Evolutionary conservation across 2,113 vertebrate species (phyloP).

Genomic region (Riparia riparia): DNA sequence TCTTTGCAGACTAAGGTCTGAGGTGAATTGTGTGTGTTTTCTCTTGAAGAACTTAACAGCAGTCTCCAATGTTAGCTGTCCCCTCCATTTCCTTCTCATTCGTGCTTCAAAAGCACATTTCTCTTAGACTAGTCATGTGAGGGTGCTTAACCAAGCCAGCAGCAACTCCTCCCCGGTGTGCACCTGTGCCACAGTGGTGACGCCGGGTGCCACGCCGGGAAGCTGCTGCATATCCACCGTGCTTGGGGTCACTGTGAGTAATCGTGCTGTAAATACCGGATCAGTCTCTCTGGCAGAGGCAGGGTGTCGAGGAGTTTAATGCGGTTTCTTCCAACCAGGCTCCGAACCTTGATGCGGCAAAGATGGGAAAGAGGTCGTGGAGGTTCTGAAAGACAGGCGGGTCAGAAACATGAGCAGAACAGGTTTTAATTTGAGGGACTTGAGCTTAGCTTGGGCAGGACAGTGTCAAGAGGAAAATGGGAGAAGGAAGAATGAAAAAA

Average conservation of each 20-base stretch:
- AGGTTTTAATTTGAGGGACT: not conserved
- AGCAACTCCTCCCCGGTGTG: not conserved
- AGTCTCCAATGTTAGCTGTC: not conserved
- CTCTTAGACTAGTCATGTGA: not conserved
- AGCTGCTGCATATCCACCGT: accelerated
- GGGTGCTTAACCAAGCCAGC: not conserved
- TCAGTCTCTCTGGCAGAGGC: conserved; percentile 87
- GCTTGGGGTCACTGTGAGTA: conserved; percentile 58
- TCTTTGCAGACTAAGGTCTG: not conserved
- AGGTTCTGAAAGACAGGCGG: conserved; percentile 77
- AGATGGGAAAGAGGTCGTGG: conserved; percentile 90
- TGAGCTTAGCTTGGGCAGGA: not conserved
- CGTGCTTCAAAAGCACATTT: not conserved
- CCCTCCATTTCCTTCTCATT: not conserved
- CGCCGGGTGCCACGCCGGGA: accelerated
- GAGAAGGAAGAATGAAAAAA: not conserved
- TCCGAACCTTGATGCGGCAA: conserved; percentile 86
- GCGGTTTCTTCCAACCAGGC: conserved; percentile 81
- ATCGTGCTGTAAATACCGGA: conserved; percentile 85
- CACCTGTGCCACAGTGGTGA: not conserved
- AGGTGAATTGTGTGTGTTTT: not conserved
- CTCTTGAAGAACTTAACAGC: not conserved
- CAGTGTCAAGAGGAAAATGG: not conserved
- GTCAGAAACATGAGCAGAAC: not conserved
- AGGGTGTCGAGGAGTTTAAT: conserved; percentile 81